phyloP scores from a whole-genome alignment of 2,888 invertebrate genomes.

The Sphecodes monilicornis region DNA sequence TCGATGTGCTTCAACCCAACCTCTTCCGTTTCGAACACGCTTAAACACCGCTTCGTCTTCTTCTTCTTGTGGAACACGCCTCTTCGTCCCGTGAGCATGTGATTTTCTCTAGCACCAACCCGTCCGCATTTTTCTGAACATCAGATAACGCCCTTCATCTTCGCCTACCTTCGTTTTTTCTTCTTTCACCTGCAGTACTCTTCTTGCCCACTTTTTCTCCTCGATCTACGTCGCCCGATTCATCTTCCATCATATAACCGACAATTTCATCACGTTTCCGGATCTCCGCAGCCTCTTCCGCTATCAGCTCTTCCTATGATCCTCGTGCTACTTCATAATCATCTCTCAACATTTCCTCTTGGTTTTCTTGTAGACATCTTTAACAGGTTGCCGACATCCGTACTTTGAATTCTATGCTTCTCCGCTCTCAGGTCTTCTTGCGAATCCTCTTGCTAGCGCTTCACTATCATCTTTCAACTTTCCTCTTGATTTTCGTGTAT shows the following conservation, averaged over 20 bases:
- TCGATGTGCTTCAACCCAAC: neutral
- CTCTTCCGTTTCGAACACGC: neutral
- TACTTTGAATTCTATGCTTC: too few species aligned
- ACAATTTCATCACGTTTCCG: neutral
- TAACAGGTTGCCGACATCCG: too few species aligned
- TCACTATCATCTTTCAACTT: too few species aligned
- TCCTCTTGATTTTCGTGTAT: too few species aligned
- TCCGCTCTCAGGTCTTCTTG: too few species aligned
- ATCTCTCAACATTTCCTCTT: neutral
- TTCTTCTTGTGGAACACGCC: neutral
- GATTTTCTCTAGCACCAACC: slow-evolving; percentile 21
- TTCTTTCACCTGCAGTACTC: neutral
- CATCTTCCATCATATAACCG: neutral
- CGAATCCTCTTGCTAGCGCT: too few species aligned
- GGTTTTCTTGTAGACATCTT: neutral
- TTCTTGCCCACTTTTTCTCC: neutral
- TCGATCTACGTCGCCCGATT: neutral
- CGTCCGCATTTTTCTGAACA: slow-evolving; percentile 2
- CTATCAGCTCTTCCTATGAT: neutral
- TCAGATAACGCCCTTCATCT: slow-evolving; percentile 12
- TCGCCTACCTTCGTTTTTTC: neutral
- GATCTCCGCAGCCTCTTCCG: neutral
- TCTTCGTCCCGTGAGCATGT: neutral
- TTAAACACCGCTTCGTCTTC: slow-evolving; percentile 16
- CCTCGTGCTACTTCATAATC: neutral